Evolutionary conservation across 2,888 invertebrate genomes (phyloP), one percentile per base, ranked within the genome.

Genomic region (Folsomia manolachei): DNA sequence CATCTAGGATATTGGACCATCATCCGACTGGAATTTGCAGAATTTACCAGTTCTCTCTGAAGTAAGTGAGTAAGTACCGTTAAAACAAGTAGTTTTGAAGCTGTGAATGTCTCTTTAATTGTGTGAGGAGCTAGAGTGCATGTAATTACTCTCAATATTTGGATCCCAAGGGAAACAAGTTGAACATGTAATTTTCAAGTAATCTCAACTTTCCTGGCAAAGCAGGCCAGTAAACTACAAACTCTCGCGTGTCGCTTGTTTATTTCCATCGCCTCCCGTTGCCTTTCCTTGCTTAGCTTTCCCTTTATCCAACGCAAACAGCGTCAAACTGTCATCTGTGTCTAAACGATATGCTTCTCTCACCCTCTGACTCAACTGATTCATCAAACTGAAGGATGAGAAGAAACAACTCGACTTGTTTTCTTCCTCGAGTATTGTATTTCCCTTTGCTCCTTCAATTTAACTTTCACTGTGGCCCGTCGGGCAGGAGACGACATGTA

Each of bases 91-190:
- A 67, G 26, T 67, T 60, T 53, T 53, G 67, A 56, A 24, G 67
- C 51, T 53, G 24, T 66, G 67, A 60, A 67, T 67, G 67, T 67
- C 67, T 53, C 56, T 67, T 67, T 67, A 67, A 67, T 67, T 67
- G 67, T 67, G 67, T 67, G 67, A 66, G 52, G 66, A 67, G 67
- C 67, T 51, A 67, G 67, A 67, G 67, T 67, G 67, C 67, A 67
- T 67, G 67, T 67, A 56, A 67, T 67, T 67, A 67, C 67, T n/a
- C n/a, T 67, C 67, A 67, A 67, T 67, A 67, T 67, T 56, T 53
- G 25, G 26, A 23, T 67, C 67, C 27, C 67, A 14, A 14, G 67
- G 67, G 67, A 56, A 64, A 64, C 27, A 64, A 14, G 27, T 4
- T 27, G 65, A 53, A 18, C 67, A 67, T 67, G 4, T 67, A 67